Percentiles rank a stretch among this genome's conserved stretches.
phyloP scores from a whole-genome alignment of 1,140 invertebrate species.

The Pentalonia nigronervosa region DNA sequence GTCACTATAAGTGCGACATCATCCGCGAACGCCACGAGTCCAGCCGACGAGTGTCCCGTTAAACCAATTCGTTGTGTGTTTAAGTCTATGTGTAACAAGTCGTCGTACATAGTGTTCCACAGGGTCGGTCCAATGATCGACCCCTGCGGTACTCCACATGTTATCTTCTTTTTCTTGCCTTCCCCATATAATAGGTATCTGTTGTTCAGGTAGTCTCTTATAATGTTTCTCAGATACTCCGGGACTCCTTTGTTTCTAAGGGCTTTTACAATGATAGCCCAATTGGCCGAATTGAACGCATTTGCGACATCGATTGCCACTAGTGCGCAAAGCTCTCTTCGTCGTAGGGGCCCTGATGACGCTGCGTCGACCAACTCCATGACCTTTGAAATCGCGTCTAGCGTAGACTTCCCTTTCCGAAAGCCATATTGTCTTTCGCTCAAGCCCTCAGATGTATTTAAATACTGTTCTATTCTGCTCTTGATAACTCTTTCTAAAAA shows the following conservation, averaged over 20 bases:
- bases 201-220: slow-evolving; percentile 28
- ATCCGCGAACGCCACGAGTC: slow-evolving; percentile 27
- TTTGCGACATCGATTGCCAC: not conserved
- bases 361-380: not conserved
- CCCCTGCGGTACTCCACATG: slow-evolving; percentile 65
- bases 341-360: not conserved
- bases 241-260: not conserved
- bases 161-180: slow-evolving; percentile 53
- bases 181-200: slow-evolving; percentile 35
- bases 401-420: too few relatives aligned
- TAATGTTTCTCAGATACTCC: not conserved
- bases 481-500: too few relatives aligned
- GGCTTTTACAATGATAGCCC: not conserved
- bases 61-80: not conserved
- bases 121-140: slow-evolving; percentile 62
- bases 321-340: not conserved
- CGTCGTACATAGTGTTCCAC: slow-evolving; percentile 65
- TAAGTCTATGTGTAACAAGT: slow-evolving; percentile 57
- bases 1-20: slow-evolving; percentile 42
- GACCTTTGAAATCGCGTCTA: not conserved
- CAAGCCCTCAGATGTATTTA: too few relatives aligned
- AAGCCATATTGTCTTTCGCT: too few relatives aligned
- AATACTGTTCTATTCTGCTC: too few relatives aligned
- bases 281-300: not conserved
- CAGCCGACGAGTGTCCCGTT: not conserved